Conservation (phyloP, 1,140 invertebrate species). For the Bombus picipes region DNA sequence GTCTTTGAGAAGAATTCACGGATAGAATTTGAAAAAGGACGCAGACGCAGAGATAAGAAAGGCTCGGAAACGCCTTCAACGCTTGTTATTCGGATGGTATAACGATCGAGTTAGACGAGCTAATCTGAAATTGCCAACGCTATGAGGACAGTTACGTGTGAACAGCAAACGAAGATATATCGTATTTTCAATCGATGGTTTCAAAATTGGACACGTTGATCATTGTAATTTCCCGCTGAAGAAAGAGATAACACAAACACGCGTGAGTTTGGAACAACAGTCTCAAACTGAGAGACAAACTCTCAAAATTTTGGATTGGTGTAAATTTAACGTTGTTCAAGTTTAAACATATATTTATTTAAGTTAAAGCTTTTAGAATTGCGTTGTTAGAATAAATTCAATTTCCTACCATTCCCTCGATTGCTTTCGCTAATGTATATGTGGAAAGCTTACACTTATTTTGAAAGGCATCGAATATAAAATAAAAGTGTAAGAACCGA, state of each 20-base stretch:
- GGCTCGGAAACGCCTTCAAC: background rate
- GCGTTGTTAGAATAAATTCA: background rate
- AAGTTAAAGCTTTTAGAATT: background rate
- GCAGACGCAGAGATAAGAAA: background rate
- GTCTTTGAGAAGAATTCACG: conserved; percentile 6
- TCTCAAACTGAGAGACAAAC: background rate
- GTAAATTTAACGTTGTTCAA: background rate
- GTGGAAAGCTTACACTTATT: background rate
- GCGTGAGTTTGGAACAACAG: background rate
- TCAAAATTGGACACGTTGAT: background rate
- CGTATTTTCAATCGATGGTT: background rate
- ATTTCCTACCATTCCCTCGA: background rate
- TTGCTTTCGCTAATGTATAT: background rate
- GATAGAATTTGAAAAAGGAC: background rate
- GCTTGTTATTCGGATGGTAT: background rate
- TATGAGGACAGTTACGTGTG: background rate
- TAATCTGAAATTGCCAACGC: background rate
- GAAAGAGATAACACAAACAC: background rate
- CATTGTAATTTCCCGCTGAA: background rate
- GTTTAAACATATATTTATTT: background rate
- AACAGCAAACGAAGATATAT: background rate
- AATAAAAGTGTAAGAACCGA: background rate
- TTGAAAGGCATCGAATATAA: background rate
- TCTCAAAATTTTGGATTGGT: background rate
- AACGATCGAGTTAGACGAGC: background rate